phyloP scores from a whole-genome alignment of 1,140 invertebrate species.

The Apis mellifera region Amel_HAv3.1 CM009940.2:9394501-9395000 shows the following conservation, averaged over 20 bases:
- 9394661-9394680: conserved; percentile 95
- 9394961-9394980: conserved; percentile 57
- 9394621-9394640: conserved; percentile 97
- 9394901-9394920: conserved; percentile 10
- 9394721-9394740: conserved; percentile 95
- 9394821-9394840: conserved; percentile 88
- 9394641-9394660: conserved; percentile 97
- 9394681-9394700: conserved; percentile 96
- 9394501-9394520: conserved; percentile 19
- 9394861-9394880: conserved; percentile 42
- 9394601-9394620: conserved; percentile 88
- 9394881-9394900: conserved; percentile 2
- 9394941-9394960: neutral
- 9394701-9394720: conserved; percentile 98
- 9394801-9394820: conserved; percentile 98
- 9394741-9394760: conserved; percentile 98
- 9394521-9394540: conserved; percentile 15
- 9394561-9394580: conserved; percentile 3
- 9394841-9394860: conserved; percentile 22
- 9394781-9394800: conserved; percentile 97
- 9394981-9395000: conserved; percentile 38
- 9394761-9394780: conserved; percentile 96
- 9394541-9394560: conserved; percentile 34
- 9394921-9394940: neutral
- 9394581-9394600: conserved; percentile 85